A percentile compares a stretch with the other conserved stretches of the same genome.
phyloP scores from a whole-genome alignment of 2,888 invertebrate genomes.

The Tuberolachnus salignus region DNA sequence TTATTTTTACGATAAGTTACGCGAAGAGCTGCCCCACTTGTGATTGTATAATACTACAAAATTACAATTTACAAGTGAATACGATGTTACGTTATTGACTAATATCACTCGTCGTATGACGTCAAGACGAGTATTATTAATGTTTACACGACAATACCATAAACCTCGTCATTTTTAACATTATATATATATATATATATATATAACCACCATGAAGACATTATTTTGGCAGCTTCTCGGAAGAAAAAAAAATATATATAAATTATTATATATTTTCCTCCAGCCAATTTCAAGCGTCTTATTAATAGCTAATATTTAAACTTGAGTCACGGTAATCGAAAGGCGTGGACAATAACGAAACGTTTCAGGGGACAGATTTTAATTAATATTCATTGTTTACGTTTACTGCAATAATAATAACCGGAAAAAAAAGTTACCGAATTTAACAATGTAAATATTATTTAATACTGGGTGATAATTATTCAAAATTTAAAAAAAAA shows the following conservation, averaged over 20 bases:
- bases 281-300: not conserved
- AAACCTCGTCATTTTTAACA: not conserved
- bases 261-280: not conserved
- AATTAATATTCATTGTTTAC: no score
- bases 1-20: no score
- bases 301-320: not conserved
- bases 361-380: no score
- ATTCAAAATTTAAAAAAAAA: no score
- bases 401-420: no score
- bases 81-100: not conserved
- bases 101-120: not conserved
- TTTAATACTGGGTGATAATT: no score
- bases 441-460: no score
- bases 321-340: no score
- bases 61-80: not conserved
- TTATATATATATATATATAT: no score
- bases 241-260: not conserved
- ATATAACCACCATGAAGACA: not conserved
- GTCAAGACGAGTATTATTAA: slow-evolving; percentile 22
- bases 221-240: not conserved
- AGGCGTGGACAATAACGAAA: no score
- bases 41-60: not conserved
- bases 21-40: not conserved
- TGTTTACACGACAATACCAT: slow-evolving; percentile 14
- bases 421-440: no score